These are phyloP conservation scores for Vidua macroura DNA, from an alignment of 2,113 vertebrate genomes.

Conservation along the genomic window DNA sequence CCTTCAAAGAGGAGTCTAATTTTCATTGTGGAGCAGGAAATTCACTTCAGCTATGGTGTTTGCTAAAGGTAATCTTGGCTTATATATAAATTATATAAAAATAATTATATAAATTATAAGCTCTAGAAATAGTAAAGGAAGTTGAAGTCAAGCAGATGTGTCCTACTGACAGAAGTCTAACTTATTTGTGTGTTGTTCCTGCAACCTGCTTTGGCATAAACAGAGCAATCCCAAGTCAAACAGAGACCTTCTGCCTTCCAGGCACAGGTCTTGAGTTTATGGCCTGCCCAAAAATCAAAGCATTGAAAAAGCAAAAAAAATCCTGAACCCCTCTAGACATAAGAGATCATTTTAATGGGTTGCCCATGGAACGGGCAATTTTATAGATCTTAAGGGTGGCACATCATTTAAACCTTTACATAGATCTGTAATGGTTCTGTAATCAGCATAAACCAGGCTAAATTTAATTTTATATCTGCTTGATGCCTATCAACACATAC, in stretches of 20 bases:
- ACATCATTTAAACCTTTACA: background rate
- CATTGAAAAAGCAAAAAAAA: background rate
- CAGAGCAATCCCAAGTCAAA: background rate
- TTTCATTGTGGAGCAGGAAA: background rate
- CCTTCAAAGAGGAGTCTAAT: background rate
- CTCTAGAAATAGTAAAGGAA: background rate
- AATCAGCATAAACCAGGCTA: background rate
- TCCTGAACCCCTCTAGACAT: background rate
- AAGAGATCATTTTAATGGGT: background rate
- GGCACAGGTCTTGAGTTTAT: slow-evolving; percentile 12
- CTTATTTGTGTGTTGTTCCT: background rate
- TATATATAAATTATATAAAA: background rate
- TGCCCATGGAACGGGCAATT: background rate
- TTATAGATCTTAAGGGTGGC: background rate
- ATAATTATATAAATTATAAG: background rate
- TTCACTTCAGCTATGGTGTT: background rate
- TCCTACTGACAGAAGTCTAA: background rate
- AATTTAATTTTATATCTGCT: background rate
- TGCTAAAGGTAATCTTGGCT: background rate
- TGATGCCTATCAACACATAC: background rate
- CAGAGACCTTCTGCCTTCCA: background rate
- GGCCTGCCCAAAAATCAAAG: background rate
- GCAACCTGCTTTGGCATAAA: background rate
- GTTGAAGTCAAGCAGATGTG: background rate
- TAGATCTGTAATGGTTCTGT: background rate